Evolutionary conservation across 2,888 invertebrate genomes (phyloP).

Genomic region (Nomada flava): DNA sequence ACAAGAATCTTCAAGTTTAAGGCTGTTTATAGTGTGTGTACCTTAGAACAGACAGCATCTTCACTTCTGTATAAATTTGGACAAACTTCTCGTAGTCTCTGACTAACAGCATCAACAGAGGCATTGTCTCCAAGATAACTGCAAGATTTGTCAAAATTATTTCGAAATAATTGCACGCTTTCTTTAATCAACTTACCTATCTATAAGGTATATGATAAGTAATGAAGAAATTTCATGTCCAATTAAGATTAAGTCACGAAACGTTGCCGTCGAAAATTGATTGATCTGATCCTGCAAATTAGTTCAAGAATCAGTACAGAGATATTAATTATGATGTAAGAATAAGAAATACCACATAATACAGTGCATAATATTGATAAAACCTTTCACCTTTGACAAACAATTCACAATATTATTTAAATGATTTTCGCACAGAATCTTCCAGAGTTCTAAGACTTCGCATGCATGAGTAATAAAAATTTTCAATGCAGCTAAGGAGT

Average conservation of each 20-base stretch:
- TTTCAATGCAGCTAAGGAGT: constrained; percentile 91
- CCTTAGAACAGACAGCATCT: constrained; percentile 98
- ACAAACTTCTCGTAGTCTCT: constrained; percentile 94
- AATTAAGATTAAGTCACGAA: constrained; percentile 91
- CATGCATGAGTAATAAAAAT: constrained; percentile 91
- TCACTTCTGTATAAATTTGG: constrained; percentile 97
- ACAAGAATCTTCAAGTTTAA: neutral
- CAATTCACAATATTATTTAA: constrained; percentile 92
- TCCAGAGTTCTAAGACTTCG: constrained; percentile 97
- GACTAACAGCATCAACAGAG: constrained; percentile 95
- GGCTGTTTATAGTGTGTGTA: constrained; percentile 77
- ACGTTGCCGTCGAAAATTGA: constrained; percentile 86
- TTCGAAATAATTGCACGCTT: constrained; percentile 13
- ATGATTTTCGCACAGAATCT: constrained; percentile 96
- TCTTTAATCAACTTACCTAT: constrained; percentile 85
- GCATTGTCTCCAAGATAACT: constrained; percentile 97
- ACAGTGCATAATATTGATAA: neutral
- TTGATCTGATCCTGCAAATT: constrained; percentile 85
- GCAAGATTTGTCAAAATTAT: constrained; percentile 80
- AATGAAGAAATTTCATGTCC: constrained; percentile 91
- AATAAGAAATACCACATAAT: neutral
- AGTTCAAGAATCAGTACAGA: constrained; percentile 7
- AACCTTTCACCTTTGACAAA: constrained; percentile 85
- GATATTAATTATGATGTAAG: neutral
- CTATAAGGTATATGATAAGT: constrained; percentile 93